A percentile compares a stretch with the other conserved stretches of the same genome.
Conservation (phyloP, 2,113 vertebrate genomes). For the human region GRCh38 chr9:20489001-20489500, state of each 20-base stretch:
- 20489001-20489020: not conserved
- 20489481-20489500: not conserved
- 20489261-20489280: not conserved
- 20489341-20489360: constrained; percentile 28
- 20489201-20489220: not conserved
- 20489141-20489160: not conserved
- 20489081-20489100: constrained; percentile 3
- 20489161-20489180: fast-evolving
- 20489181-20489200: not conserved
- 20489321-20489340: not conserved
- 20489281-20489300: not conserved
- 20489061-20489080: not conserved
- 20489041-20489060: constrained; percentile 4
- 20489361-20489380: constrained; percentile 21
- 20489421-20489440: not conserved
- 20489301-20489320: not conserved
- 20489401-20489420: constrained; percentile 29
- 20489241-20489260: not conserved
- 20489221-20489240: not conserved
- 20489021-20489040: not conserved
- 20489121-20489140: constrained; percentile 20
- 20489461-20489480: not conserved
- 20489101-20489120: not conserved
- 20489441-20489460: constrained; percentile 14
- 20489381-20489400: not conserved